Evolutionary conservation across 2,113 vertebrate species (phyloP).

Genomic region (Osmerus mordax): DNA sequence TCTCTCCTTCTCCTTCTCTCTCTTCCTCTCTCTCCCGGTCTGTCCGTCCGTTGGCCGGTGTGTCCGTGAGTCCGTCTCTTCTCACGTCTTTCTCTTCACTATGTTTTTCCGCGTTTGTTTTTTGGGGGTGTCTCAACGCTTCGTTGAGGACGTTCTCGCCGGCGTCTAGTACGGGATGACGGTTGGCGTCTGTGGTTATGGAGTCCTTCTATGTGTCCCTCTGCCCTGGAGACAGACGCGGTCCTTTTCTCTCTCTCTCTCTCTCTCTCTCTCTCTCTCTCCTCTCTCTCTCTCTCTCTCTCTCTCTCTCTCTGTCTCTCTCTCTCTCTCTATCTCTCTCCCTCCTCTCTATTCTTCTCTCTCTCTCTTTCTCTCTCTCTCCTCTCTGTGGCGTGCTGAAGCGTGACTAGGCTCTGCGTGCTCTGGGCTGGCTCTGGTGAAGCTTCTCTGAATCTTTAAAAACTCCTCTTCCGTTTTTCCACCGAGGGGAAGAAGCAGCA

Average conservation of each 20-base stretch:
- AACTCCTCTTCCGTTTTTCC: slow-evolving; percentile 20
- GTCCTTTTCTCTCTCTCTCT: neutral
- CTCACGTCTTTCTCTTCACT: neutral
- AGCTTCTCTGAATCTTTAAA: slow-evolving; percentile 27
- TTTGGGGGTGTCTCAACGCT: neutral
- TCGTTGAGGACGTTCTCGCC: neutral
- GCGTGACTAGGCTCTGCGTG: slow-evolving; percentile 20
- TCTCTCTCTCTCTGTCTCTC: slow-evolving; percentile 24
- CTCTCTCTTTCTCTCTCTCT: slow-evolving; percentile 1
- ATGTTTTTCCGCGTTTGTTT: neutral
- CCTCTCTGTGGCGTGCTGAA: slow-evolving; percentile 14
- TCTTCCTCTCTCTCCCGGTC: neutral
- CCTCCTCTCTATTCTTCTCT: neutral
- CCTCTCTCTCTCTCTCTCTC: neutral
- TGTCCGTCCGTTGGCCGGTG: neutral
- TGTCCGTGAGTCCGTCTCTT: slow-evolving; percentile 16
- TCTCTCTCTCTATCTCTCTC: slow-evolving; percentile 22
- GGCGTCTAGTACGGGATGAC: neutral
- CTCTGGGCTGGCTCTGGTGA: slow-evolving; percentile 13
- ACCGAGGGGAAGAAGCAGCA: slow-evolving; percentile 18
- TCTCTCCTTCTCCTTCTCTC: slow-evolving; percentile 5
- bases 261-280: slow-evolving; percentile 31
- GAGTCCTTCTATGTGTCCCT: slow-evolving; percentile 33
- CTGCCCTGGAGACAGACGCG: neutral
- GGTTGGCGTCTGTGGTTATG: slow-evolving; percentile 19